Percentiles rank a stretch among this genome's conserved stretches.
phyloP scores from a whole-genome alignment of 1,140 invertebrate species.

The Archivesica marissinica region DNA sequence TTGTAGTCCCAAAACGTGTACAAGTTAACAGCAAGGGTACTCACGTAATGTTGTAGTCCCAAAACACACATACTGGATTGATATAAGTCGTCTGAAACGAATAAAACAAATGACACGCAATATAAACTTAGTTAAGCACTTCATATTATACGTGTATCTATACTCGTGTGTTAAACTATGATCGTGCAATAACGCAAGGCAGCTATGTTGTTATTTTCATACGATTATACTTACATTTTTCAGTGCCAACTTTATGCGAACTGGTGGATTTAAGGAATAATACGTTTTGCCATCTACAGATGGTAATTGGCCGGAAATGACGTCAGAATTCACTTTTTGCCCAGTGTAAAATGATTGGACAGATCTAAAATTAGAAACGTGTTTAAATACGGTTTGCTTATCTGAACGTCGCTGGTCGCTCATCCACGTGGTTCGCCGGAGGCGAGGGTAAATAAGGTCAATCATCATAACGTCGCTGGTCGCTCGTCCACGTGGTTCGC shows the following conservation, averaged over 20 bases:
- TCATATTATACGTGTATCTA: too few relatives aligned
- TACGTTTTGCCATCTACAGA: neutral
- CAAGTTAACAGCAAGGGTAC: neutral
- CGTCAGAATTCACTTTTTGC: neutral
- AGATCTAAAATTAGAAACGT: neutral
- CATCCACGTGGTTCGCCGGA: too few relatives aligned
- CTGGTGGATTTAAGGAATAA: neutral
- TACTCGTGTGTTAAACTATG: too few relatives aligned
- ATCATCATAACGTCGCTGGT: too few relatives aligned
- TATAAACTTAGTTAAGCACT: too few relatives aligned
- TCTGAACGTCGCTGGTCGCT: too few relatives aligned
- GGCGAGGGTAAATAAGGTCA: too few relatives aligned
- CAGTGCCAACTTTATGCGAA: neutral
- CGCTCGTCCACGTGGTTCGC: too few relatives aligned
- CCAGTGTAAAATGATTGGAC: neutral
- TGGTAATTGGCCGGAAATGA: neutral
- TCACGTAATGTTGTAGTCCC: constrained; percentile 12
- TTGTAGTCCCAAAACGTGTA: neutral
- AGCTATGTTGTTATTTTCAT: too few relatives aligned
- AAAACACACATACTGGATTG: constrained; percentile 8
- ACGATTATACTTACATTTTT: neutral
- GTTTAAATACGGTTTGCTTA: too few relatives aligned
- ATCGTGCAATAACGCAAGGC: too few relatives aligned
- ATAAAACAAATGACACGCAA: neutral
- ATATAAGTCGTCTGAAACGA: neutral